These are phyloP conservation scores for Melipona quadrifasciata DNA, from an alignment of 1,140 invertebrate species.

Conservation along the genomic window DNA sequence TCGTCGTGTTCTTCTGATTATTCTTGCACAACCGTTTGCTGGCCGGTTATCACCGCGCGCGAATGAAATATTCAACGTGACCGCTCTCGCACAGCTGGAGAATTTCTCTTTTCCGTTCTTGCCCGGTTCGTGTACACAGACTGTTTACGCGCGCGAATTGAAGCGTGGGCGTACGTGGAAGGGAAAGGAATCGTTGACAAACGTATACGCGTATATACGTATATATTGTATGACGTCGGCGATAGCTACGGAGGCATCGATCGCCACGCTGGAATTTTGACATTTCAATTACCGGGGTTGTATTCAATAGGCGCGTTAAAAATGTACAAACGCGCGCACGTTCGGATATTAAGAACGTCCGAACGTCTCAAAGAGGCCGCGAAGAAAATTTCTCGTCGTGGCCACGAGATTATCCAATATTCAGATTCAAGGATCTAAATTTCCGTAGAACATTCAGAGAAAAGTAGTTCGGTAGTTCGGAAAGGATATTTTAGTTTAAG, in stretches of 20 bases:
- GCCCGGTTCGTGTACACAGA: neutral
- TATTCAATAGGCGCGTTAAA: no score
- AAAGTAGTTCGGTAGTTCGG: neutral
- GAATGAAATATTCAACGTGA: constrained; percentile 23
- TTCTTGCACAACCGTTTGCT: constrained; percentile 1
- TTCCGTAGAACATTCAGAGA: neutral
- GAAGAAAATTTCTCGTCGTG: neutral
- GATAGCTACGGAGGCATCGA: neutral
- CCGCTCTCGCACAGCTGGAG: neutral
- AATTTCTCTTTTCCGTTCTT: constrained; percentile 8
- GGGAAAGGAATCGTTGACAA: neutral
- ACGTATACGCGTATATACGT: neutral
- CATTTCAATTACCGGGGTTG: neutral
- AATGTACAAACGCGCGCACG: no score
- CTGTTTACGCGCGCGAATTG: neutral
- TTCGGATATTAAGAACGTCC: neutral
- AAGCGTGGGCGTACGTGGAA: neutral
- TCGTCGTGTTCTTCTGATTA: no score
- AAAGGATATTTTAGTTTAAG: neutral
- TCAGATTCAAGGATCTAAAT: neutral
- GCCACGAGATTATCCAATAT: neutral
- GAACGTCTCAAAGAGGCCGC: neutral
- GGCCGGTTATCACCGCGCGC: constrained; percentile 7
- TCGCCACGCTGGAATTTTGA: neutral
- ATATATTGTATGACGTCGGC: no score